These are phyloP conservation scores for Heliconius sara DNA, from an alignment of 2,888 invertebrate species.

Conservation along the genomic window DNA sequence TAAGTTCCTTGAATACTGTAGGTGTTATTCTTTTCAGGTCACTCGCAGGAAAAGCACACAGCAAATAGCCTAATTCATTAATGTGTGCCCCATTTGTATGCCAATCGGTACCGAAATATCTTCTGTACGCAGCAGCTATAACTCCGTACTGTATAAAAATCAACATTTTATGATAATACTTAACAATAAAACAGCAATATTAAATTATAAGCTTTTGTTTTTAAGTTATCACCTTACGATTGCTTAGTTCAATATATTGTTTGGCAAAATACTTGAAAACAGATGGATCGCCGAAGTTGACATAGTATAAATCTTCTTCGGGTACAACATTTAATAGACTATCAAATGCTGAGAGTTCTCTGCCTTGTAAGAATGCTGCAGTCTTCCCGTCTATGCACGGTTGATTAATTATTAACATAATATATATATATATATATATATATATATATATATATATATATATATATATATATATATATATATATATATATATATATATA, in stretches of 20 bases:
- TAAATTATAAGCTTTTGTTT: background rate
- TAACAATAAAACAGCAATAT: background rate
- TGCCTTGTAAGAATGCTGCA: conserved; percentile 71
- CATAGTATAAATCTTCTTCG: conserved; percentile 77
- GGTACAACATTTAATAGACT: conserved; percentile 68
- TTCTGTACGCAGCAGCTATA: conserved; percentile 69
- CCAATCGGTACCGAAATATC: conserved; percentile 72
- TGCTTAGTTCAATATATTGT: conserved; percentile 57
- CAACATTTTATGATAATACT: background rate
- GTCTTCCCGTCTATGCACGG: conserved; percentile 72
- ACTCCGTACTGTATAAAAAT: conserved; percentile 64
- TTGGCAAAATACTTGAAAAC: conserved; percentile 70
- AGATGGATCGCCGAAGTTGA: conserved; percentile 73
- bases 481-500: no score
- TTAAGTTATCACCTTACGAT: conserved; percentile 64
- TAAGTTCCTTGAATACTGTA: conserved; percentile 63
- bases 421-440: no score
- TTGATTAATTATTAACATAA: background rate
- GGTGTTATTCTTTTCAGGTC: conserved; percentile 69
- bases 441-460: no score
- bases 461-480: no score
- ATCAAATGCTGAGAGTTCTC: conserved; percentile 72
- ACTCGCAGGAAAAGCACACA: conserved; percentile 72
- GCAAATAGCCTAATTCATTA: conserved; percentile 70
- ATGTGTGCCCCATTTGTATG: conserved; percentile 63